Percentiles rank a stretch among this genome's conserved stretches.
These are phyloP conservation scores for Zygaena filipendulae DNA, from an alignment of 2,888 invertebrate species.

Conservation along the genomic window DNA sequence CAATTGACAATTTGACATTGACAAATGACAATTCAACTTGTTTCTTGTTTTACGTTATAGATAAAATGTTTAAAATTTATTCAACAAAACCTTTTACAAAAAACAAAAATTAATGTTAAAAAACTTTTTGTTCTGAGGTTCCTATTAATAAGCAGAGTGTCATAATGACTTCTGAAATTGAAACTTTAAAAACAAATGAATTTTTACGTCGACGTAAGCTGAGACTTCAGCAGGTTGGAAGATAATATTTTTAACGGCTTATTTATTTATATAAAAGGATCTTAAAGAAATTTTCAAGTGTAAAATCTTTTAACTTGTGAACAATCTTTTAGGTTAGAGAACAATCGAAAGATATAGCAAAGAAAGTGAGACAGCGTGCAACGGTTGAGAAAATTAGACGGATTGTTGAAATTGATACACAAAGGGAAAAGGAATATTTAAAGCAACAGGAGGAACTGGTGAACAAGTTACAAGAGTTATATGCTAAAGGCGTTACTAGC, in stretches of 20 bases:
- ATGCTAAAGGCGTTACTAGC: slow-evolving; percentile 37
- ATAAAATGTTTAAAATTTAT: slow-evolving; percentile 3
- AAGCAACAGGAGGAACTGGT: slow-evolving; percentile 46
- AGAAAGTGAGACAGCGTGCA: slow-evolving; percentile 52
- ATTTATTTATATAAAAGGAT: slow-evolving; percentile 5
- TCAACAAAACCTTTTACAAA: too few species aligned
- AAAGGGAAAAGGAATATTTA: slow-evolving; percentile 45
- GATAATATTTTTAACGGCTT: slow-evolving; percentile 13
- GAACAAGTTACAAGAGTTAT: slow-evolving; percentile 40
- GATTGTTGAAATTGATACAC: slow-evolving; percentile 33
- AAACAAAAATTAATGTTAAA: too few species aligned
- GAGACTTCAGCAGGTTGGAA: slow-evolving; percentile 57
- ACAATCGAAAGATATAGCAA: slow-evolving; percentile 62
- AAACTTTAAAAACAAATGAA: slow-evolving; percentile 57
- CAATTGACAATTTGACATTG: slow-evolving; percentile 7
- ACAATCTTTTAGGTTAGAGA: slow-evolving; percentile 63
- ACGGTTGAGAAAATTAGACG: slow-evolving; percentile 46
- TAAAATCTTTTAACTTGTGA: too few species aligned
- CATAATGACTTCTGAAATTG: slow-evolving; percentile 50
- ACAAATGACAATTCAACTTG: slow-evolving; percentile 1
- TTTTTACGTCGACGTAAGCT: slow-evolving; percentile 52
- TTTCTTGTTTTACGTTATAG: slow-evolving; percentile 7
- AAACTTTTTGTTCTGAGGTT: too few species aligned
- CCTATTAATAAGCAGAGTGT: too few species aligned
- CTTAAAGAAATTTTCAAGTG: too few species aligned